Evolutionary conservation across 2,888 invertebrate species (phyloP).

Genomic region (Diaphora mendica): DNA sequence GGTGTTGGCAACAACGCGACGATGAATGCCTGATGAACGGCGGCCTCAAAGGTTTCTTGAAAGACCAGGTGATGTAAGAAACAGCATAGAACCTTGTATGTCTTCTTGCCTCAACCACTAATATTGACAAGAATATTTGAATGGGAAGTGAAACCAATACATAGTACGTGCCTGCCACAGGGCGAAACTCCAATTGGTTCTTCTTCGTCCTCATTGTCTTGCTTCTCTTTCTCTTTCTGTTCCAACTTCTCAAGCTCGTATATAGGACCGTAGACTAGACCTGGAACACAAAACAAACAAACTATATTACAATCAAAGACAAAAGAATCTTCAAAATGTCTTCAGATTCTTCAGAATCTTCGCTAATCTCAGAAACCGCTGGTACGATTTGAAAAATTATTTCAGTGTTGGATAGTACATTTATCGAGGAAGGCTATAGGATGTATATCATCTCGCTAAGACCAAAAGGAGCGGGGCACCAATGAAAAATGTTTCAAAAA

Average conservation of each 20-base stretch:
- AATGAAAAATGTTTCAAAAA: no score
- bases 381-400: no score
- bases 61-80: not conserved
- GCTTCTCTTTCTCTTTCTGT: conserved; percentile 84
- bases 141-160: not conserved
- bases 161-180: conserved; percentile 90
- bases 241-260: conserved; percentile 83
- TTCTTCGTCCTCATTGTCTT: conserved; percentile 92
- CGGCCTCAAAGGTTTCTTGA: not conserved
- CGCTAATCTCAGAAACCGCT: no score
- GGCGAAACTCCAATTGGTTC: conserved; percentile 97
- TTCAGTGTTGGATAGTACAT: no score
- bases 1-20: no score
- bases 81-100: not conserved
- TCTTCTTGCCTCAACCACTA: not conserved
- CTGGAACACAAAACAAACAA: conserved; percentile 34
- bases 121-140: not conserved
- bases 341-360: no score
- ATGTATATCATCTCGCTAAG: no score
- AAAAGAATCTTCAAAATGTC: no score
- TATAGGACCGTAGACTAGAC: conserved; percentile 64
- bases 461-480: no score
- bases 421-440: no score
- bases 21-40: no score
- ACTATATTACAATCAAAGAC: not conserved